phyloP scores from a whole-genome alignment of 2,113 vertebrate genomes.

The Chroicocephalus ridibundus region DNA sequence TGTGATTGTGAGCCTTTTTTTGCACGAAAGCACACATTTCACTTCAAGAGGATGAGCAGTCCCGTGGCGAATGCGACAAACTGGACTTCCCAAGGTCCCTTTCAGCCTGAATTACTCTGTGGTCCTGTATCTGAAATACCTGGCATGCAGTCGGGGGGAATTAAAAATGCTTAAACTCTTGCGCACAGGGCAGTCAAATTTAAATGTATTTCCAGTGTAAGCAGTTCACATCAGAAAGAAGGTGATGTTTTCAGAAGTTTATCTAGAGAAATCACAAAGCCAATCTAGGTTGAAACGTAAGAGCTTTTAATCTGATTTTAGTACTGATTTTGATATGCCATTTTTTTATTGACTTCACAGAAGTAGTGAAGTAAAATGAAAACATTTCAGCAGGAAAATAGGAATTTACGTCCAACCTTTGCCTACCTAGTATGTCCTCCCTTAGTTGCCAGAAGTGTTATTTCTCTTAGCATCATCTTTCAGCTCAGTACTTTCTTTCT shows the following conservation, averaged over 20 bases:
- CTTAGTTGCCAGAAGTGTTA: neutral
- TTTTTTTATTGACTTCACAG: neutral
- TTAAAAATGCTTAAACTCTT: neutral
- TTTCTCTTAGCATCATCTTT: neutral
- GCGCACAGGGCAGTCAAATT: neutral
- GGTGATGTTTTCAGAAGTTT: neutral
- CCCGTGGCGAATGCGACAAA: accelerated
- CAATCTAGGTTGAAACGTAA: neutral
- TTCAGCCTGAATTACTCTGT: neutral
- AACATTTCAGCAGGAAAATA: neutral
- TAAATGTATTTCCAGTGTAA: neutral
- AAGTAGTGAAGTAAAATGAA: neutral
- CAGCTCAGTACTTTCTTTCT: neutral
- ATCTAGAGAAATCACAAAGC: neutral
- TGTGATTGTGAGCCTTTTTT: neutral
- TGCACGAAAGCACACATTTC: neutral
- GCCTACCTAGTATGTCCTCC: neutral
- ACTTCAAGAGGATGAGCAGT: neutral
- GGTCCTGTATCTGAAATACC: neutral
- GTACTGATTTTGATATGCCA: neutral
- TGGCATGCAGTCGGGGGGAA: neutral
- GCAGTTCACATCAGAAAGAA: neutral
- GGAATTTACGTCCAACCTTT: neutral
- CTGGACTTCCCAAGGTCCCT: neutral
- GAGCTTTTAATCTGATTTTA: neutral